A percentile compares a stretch with the other conserved stretches of the same genome.
phyloP scores from a whole-genome alignment of 2,797 vertebrate species.

The Rhinophrynus dorsalis region DNA sequence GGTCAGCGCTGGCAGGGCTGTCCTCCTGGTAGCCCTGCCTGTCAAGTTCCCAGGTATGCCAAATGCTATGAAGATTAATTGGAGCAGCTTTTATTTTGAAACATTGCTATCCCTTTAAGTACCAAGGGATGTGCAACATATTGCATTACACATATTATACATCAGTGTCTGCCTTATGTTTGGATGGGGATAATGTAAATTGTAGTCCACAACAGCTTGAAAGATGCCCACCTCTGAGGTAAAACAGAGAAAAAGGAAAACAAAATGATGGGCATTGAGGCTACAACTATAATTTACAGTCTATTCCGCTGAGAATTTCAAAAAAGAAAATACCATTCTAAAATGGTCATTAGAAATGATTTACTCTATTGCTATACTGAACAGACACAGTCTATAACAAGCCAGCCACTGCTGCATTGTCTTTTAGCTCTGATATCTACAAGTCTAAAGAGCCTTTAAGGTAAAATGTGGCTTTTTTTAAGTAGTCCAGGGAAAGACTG shows the following conservation, averaged over 20 bases:
- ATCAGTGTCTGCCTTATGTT: too few relatives aligned
- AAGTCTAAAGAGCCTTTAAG: constrained; percentile 49
- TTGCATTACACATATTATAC: too few relatives aligned
- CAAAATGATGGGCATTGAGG: not conserved
- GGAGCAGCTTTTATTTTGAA: too few relatives aligned
- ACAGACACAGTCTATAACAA: not conserved
- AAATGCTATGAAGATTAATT: too few relatives aligned
- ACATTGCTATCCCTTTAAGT: too few relatives aligned
- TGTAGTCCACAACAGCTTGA: too few relatives aligned
- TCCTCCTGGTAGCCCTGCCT: too few relatives aligned
- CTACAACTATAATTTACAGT: constrained; percentile 28
- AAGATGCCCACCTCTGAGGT: too few relatives aligned
- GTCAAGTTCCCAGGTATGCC: too few relatives aligned
- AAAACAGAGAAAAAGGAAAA: not conserved
- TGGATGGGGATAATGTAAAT: too few relatives aligned
- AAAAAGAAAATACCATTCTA: not conserved
- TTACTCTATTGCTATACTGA: constrained; percentile 8
- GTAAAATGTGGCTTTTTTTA: constrained; percentile 71
- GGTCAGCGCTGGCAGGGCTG: too few relatives aligned
- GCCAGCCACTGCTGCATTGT: not conserved
- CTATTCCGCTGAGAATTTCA: constrained; percentile 24
- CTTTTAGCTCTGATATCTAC: constrained; percentile 11
- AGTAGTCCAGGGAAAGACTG: constrained; percentile 71
- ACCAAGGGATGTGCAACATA: too few relatives aligned
- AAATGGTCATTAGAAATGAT: not conserved